Base-by-base conservation (phyloP, 2,888 invertebrate genomes). In the Linyphia triangularis region DNA sequence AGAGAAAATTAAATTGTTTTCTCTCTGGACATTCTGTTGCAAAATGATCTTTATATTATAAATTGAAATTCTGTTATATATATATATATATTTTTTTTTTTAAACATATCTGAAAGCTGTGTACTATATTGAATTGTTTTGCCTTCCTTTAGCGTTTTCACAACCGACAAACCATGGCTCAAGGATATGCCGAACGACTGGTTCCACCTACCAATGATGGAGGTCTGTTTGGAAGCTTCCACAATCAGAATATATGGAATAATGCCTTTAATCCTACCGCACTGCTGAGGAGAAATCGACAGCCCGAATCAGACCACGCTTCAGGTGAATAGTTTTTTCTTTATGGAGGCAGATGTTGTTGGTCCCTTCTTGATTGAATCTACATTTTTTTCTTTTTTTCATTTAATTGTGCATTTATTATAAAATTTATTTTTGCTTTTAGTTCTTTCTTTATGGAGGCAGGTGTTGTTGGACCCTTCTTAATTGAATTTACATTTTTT, bases 161-260 rank as follows among this genome's bases (percentile, higher is more conserved):
- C 10, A 72, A 73, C 67, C 70, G 89, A 7, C 89, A 89, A 70
- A 86, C 90, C 88, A 90, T 91, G 89, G 92, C 92, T 43, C 92
- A 92, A 90, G 92, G 92, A n/a, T 92, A 92, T 91, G 91, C 92
- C 24, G 92, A 92, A 82, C 91, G 92, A 33, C 90, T 92, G 30
- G 91, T 92, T 37, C 92, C 91, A 65, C 86, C 88, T 30, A 57
- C 30, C n/a, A 79, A 69, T 67, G 90, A 88, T 81, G 83, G 88
- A 19, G 85, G 90, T 22, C 26, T 89, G 28, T 89, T 89, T 79
- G 85, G 83, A 9, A 86, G 75, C 83, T 86, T 83, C 19, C 84
- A 86, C n/a, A 88, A 75, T 59, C 82, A 86, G 61, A 88, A 85
- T 67, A 83, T 85, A 24, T 90, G 88, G 88, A 86, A 85, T 30